Evolutionary conservation across 2,888 invertebrate genomes (phyloP).

Genomic region (Nineta flava): DNA sequence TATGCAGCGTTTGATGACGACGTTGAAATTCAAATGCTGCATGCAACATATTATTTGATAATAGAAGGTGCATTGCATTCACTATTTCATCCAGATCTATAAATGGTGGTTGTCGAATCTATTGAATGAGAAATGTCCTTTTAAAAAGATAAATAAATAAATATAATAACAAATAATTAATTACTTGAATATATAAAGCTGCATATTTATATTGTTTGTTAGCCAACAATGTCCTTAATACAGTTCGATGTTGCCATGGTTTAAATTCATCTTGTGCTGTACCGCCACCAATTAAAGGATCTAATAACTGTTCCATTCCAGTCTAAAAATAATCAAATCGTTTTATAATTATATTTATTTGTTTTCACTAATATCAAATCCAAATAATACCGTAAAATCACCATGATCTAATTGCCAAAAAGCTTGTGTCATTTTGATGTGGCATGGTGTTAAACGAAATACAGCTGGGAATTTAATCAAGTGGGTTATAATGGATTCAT

Average conservation of each 20-base stretch:
- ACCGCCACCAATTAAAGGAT: conserved; percentile 38
- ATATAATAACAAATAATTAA: too few relatives aligned
- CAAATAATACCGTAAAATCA: conserved; percentile 49
- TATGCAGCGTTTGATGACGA: conserved; percentile 32
- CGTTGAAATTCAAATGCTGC: conserved; percentile 50
- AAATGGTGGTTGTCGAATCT: conserved; percentile 26
- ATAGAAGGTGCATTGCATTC: conserved; percentile 40
- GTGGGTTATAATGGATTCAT: conserved; percentile 47
- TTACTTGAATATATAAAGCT: conserved; percentile 47
- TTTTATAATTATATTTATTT: conserved; percentile 19
- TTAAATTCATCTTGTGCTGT: conserved; percentile 33
- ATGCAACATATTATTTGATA: conserved; percentile 44
- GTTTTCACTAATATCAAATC: conserved; percentile 1
- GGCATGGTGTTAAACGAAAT: conserved; percentile 55
- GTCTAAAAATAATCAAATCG: conserved; percentile 30
- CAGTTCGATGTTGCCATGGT: conserved; percentile 57
- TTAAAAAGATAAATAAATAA: background rate
- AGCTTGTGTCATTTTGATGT: conserved; percentile 66
- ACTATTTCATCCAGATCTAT: conserved; percentile 29
- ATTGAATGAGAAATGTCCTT: conserved; percentile 24
- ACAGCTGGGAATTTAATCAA: conserved; percentile 67
- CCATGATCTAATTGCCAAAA: conserved; percentile 84
- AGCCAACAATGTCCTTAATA: conserved; percentile 45
- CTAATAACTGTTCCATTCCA: conserved; percentile 46
- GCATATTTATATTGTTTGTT: conserved; percentile 56